Percentiles rank a stretch among this genome's conserved stretches.
Conservation (phyloP, 2,888 invertebrate genomes). For the Drosophila birchii region DNA sequence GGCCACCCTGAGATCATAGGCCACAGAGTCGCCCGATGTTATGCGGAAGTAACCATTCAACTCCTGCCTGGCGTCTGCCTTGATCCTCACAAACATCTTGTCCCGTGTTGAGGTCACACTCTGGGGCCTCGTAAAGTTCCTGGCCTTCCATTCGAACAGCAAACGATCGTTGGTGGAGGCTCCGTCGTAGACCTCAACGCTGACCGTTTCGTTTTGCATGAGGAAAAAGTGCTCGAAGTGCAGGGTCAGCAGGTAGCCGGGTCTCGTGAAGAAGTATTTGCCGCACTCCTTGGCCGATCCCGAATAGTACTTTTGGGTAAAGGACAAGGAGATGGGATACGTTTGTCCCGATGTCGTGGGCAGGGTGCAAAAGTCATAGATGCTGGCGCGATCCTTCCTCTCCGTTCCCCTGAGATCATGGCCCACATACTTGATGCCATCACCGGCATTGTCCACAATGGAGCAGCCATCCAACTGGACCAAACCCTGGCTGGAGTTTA, state of each 20-base stretch:
- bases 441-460: constrained; percentile 94
- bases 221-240: constrained; percentile 93
- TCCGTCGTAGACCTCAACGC: constrained; percentile 92
- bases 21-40: constrained; percentile 90
- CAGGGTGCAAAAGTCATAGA: constrained; percentile 93
- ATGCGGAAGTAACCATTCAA: constrained; percentile 92
- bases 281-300: constrained; percentile 90
- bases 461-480: constrained; percentile 91
- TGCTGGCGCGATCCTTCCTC: constrained; percentile 90
- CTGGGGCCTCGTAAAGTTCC: constrained; percentile 95
- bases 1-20: constrained; percentile 94
- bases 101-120: constrained; percentile 93
- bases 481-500: constrained; percentile 94
- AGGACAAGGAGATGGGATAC: constrained; percentile 93
- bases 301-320: constrained; percentile 91
- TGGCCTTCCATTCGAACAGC: constrained; percentile 89
- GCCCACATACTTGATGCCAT: constrained; percentile 94
- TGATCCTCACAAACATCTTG: constrained; percentile 92
- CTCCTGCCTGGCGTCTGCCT: constrained; percentile 89
- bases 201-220: constrained; percentile 90
- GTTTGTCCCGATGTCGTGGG: constrained; percentile 94
- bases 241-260: constrained; percentile 93
- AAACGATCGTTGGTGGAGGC: constrained; percentile 89
- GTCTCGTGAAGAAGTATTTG: constrained; percentile 91
- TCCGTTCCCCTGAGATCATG: constrained; percentile 92